Evolutionary conservation across 2,113 vertebrate genomes (phyloP).

Genomic region (Tragelaphus strepsiceros): DNA sequence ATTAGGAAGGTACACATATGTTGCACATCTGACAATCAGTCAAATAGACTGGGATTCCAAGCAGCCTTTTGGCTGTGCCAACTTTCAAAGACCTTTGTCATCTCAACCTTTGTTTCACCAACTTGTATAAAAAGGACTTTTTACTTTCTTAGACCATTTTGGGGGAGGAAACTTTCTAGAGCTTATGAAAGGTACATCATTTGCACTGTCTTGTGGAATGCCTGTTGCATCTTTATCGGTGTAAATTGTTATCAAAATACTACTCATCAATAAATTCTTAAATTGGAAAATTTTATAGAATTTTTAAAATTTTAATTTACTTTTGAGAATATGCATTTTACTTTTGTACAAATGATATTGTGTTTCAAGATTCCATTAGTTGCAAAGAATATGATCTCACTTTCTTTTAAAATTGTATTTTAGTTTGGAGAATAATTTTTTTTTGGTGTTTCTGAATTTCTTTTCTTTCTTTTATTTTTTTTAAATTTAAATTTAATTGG

Average conservation of each 20-base stretch:
- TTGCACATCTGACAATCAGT: background rate
- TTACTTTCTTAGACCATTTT: background rate
- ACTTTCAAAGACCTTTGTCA: background rate
- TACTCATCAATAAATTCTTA: background rate
- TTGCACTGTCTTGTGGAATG: background rate
- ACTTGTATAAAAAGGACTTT: background rate
- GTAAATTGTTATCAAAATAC: background rate
- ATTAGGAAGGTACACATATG: background rate
- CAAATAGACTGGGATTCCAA: background rate
- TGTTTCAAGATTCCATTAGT: background rate
- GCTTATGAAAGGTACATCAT: background rate
- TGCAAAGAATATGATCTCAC: background rate
- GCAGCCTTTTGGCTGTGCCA: background rate
- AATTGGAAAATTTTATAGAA: background rate
- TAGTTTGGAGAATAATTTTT: background rate
- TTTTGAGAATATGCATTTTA: background rate
- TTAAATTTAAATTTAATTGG: too few species aligned
- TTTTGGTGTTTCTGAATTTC: too few species aligned
- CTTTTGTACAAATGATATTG: background rate
- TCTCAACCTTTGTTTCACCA: background rate
- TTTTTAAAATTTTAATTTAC: background rate
- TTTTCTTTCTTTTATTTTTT: too few species aligned
- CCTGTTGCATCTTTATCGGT: background rate
- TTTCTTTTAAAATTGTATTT: background rate
- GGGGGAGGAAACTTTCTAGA: background rate